Base-by-base conservation (phyloP, 2,113 vertebrate species). In the Callipepla squamata region DNA sequence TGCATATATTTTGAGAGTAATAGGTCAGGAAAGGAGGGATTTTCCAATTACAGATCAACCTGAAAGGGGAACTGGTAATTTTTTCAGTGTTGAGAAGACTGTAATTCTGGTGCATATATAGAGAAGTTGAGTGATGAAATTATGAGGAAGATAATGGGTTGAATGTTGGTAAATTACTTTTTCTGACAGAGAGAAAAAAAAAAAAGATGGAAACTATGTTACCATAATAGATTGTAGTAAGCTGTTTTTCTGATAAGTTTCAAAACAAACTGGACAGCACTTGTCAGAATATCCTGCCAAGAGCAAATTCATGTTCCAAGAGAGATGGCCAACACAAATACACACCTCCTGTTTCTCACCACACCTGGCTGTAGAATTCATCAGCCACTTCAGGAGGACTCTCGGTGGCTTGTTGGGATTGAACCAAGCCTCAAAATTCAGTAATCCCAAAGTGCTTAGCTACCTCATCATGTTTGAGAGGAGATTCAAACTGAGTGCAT, bases 301-400 rank as follows among this genome's bases (percentile, higher is more conserved):
- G 65, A 47, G 9, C 0, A 0, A 94, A 30, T 16, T 40, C 25
- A 4, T 22, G 20, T 76, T 72, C 44, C 45, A 53, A 42, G 25
- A 2, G 1, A 82, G 75, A 51, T 30, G 34, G 44, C 14, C n/a
- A 17, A 30, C 22, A 26, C 34, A 48, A 68, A 63, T 25, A 16
- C 15, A 57, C 14, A 14, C 12, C 18, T 90, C 45, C 42, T 3
- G 2, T 42, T 21, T 53, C 66, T 68, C 66, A 76, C 22, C 63
- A 26, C 40, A 51, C 28, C 48, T 74, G 51, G 17, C 4, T 77
- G 42, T 36, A 70, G 28, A 59, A 1, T 47, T 73, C 45, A 70
- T 28, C n/a, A 50, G 8, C 47, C 66, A 5, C 42, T 50, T 38
- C 62, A 48, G 45, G 40, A 92, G 10, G 30, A 81, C 32, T 25